These are phyloP conservation scores for Junco hyemalis DNA, from an alignment of 2,113 vertebrate species.

Conservation along the genomic window DNA sequence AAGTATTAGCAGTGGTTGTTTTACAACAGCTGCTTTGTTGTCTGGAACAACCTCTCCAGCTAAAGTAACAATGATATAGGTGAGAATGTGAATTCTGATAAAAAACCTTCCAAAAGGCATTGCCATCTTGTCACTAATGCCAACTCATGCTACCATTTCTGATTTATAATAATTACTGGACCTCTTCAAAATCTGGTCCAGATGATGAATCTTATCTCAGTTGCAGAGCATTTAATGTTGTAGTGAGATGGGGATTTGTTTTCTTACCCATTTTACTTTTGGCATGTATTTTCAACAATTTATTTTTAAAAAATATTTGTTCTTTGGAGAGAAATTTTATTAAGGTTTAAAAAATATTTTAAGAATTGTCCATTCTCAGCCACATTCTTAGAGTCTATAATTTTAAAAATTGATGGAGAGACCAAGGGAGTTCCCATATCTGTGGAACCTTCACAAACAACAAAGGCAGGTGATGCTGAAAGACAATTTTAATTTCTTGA, in stretches of 20 bases:
- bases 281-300: neutral
- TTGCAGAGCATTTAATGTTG: neutral
- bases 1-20: slow-evolving; percentile 24
- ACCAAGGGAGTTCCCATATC: neutral
- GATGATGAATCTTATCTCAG: neutral
- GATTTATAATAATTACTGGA: neutral
- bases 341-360: neutral
- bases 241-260: neutral
- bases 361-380: neutral
- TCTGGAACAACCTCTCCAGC: slow-evolving; percentile 1
- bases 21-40: slow-evolving; percentile 22
- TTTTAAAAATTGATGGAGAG: neutral
- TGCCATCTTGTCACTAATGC: neutral
- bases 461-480: neutral
- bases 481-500: neutral
- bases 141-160: neutral
- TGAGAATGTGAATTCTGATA: neutral
- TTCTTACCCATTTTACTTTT: neutral
- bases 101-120: neutral
- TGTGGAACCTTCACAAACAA: neutral
- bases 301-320: neutral
- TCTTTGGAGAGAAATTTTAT: neutral
- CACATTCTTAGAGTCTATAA: neutral
- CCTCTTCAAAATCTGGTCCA: neutral
- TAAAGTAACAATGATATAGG: neutral